These are phyloP conservation scores for Siniperca undulata DNA, from an alignment of 2,797 vertebrate species.

Conservation along the genomic window DNA sequence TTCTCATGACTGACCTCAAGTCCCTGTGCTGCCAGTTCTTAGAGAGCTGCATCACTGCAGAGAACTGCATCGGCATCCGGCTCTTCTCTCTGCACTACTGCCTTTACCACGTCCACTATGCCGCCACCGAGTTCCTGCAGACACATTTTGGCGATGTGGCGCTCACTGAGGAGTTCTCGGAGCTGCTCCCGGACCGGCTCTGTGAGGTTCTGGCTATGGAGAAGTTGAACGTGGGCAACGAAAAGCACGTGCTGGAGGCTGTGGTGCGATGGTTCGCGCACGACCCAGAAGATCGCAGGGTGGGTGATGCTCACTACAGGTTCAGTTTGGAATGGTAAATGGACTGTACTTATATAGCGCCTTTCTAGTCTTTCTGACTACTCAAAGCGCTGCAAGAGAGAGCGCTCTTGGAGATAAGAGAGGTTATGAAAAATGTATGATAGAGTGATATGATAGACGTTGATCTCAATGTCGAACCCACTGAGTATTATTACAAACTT, in stretches of 20 bases:
- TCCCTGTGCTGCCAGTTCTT: slow-evolving; percentile 97
- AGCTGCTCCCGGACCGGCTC: slow-evolving; percentile 91
- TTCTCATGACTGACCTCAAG: slow-evolving; percentile 97
- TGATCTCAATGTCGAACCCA: too few relatives aligned
- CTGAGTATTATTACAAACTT: too few relatives aligned
- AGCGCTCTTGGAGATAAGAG: too few relatives aligned
- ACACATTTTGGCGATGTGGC: slow-evolving; percentile 97
- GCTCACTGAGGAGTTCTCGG: slow-evolving; percentile 94
- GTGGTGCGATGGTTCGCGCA: slow-evolving; percentile 95
- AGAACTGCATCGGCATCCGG: slow-evolving; percentile 98
- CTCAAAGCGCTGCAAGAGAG: too few relatives aligned
- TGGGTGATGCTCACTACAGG: slow-evolving; percentile 64
- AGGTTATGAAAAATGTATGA: too few relatives aligned
- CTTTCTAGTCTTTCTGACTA: too few relatives aligned
- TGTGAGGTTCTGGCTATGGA: slow-evolving; percentile 95
- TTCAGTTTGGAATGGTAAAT: too few relatives aligned
- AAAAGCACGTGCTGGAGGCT: slow-evolving; percentile 95
- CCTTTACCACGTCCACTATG: slow-evolving; percentile 94
- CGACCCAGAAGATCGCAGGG: slow-evolving; percentile 93
- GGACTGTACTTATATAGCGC: too few relatives aligned
- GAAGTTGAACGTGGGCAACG: slow-evolving; percentile 97
- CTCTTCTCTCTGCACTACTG: slow-evolving; percentile 98
- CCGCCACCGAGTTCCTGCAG: slow-evolving; percentile 96
- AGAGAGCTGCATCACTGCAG: slow-evolving; percentile 95
- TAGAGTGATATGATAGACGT: too few relatives aligned